Percentiles rank a stretch among this genome's conserved stretches.
phyloP scores from a whole-genome alignment of 2,113 vertebrate genomes.

The Rhombomys opimus region DNA sequence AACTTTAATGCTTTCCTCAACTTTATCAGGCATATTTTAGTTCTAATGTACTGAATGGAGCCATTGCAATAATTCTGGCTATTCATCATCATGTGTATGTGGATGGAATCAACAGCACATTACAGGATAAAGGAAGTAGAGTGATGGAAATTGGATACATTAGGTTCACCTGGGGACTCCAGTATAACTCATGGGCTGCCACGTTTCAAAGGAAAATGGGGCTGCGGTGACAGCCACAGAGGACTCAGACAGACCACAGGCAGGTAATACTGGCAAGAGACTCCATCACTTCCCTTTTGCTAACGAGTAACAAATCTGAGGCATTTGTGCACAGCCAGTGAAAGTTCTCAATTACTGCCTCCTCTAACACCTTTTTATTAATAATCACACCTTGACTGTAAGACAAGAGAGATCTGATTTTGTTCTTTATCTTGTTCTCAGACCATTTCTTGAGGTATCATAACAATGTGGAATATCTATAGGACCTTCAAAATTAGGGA shows the following conservation, averaged over 20 bases:
- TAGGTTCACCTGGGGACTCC: conserved; percentile 49
- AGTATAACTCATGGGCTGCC: not conserved
- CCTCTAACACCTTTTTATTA: conserved; percentile 61
- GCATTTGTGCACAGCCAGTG: not conserved
- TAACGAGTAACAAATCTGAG: conserved; percentile 60
- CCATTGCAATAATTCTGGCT: conserved; percentile 20
- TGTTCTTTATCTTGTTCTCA: not conserved
- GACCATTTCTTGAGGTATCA: not conserved
- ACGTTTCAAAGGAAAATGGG: conserved; percentile 55
- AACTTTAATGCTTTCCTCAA: not conserved
- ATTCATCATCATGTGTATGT: conserved; percentile 1
- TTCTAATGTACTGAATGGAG: conserved; percentile 30
- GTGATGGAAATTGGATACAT: conserved; percentile 44
- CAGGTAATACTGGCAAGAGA: conserved; percentile 61
- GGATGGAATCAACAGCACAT: conserved; percentile 58
- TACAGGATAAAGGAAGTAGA: conserved; percentile 57
- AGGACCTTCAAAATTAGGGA: not conserved
- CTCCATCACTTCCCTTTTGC: not conserved
- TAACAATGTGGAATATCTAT: not conserved
- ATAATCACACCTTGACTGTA: conserved; percentile 14
- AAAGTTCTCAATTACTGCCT: conserved; percentile 39
- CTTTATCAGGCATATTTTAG: conserved; percentile 48
- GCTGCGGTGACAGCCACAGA: not conserved
- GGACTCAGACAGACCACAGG: conserved; percentile 41
- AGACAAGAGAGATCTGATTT: conserved; percentile 41